Conservation (phyloP, 1,140 invertebrate species). For the Drosophila nannoptera region DNA sequence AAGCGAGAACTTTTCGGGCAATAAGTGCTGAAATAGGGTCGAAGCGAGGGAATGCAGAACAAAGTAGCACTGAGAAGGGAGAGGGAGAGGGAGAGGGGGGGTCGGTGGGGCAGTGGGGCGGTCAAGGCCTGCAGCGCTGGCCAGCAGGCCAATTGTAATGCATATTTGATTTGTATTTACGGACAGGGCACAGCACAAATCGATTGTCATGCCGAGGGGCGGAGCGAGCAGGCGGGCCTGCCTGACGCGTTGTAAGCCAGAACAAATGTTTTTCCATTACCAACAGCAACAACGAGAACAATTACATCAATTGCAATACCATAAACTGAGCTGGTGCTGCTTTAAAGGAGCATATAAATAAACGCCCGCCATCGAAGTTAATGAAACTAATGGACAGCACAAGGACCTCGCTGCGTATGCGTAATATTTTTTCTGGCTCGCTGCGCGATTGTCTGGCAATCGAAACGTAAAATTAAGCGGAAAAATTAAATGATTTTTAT, state of each 20-base stretch:
- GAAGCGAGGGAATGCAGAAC: no score
- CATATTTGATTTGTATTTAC: constrained; percentile 77
- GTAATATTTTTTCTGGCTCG: constrained; percentile 43
- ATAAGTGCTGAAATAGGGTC: constrained; percentile 2
- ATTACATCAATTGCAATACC: constrained; percentile 19
- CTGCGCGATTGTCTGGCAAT: constrained; percentile 33
- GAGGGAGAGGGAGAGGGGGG: not conserved
- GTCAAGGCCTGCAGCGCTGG: constrained; percentile 56
- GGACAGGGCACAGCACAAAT: constrained; percentile 48
- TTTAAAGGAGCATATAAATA: constrained; percentile 50
- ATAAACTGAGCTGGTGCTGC: no score
- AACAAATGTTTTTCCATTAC: constrained; percentile 74
- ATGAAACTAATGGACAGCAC: constrained; percentile 45
- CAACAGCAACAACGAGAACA: constrained; percentile 40
- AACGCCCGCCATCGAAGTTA: constrained; percentile 50
- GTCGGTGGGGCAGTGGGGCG: constrained; percentile 3
- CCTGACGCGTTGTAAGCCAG: constrained; percentile 43
- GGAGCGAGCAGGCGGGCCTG: constrained; percentile 19
- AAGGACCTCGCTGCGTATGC: constrained; percentile 51
- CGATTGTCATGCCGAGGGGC: constrained; percentile 66
- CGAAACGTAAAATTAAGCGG: constrained; percentile 59
- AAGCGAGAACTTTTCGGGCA: constrained; percentile 25
- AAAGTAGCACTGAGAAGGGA: no score
- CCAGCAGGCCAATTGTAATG: constrained; percentile 72
- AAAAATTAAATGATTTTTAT: constrained; percentile 63